A percentile compares a stretch with the other conserved stretches of the same genome.
Conservation (phyloP, 2,888 invertebrate species). For the Drosophila dives region DNA sequence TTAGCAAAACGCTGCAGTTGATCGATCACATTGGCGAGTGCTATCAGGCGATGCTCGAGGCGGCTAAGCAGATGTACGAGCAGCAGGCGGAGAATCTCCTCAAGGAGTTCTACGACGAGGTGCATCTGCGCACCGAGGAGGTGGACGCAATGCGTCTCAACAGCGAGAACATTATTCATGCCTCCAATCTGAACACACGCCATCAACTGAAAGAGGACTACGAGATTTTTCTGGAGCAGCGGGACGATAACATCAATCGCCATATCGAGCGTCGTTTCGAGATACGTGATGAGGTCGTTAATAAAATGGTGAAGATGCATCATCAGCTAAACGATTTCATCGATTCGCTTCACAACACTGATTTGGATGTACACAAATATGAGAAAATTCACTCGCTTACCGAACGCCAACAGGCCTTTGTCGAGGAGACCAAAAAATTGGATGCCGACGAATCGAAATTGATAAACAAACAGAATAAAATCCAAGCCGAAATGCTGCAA, state of each 20-base stretch:
- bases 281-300: slow-evolving; percentile 70
- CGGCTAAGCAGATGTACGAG: slow-evolving; percentile 70
- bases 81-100: slow-evolving; percentile 70
- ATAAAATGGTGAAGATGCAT: slow-evolving; percentile 75
- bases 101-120: slow-evolving; percentile 72
- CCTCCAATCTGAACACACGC: slow-evolving; percentile 68
- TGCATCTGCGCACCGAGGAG: slow-evolving; percentile 52
- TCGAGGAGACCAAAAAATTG: slow-evolving; percentile 69
- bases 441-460: slow-evolving; percentile 62
- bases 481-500: slow-evolving; percentile 60
- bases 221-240: slow-evolving; percentile 67
- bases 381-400: slow-evolving; percentile 71
- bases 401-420: slow-evolving; percentile 77
- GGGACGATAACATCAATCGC: slow-evolving; percentile 70
- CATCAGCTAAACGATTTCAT: slow-evolving; percentile 70
- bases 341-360: slow-evolving; percentile 57
- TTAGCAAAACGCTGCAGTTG: slow-evolving; percentile 67
- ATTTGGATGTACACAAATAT: slow-evolving; percentile 77
- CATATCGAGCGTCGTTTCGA: slow-evolving; percentile 77
- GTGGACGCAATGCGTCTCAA: slow-evolving; percentile 61
- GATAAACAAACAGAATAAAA: slow-evolving; percentile 39
- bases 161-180: slow-evolving; percentile 77
- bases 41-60: slow-evolving; percentile 61
- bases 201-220: slow-evolving; percentile 69
- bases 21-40: slow-evolving; percentile 80